Percentiles rank a stretch among this genome's conserved stretches.
phyloP scores from a whole-genome alignment of 1,140 invertebrate genomes.

The Ceratoteleas bidentatus region DNA sequence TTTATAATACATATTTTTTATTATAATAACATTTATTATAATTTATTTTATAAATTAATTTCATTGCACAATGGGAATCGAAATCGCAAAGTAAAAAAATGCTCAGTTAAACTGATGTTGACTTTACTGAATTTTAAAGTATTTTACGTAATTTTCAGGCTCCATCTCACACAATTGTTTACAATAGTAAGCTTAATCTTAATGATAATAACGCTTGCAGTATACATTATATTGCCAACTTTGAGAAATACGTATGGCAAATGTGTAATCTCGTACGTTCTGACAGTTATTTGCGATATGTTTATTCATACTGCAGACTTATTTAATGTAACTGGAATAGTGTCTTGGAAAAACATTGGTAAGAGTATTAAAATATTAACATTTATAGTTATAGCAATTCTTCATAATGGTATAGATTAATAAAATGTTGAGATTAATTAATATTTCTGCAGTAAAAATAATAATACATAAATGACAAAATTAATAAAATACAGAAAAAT shows the following conservation, averaged over 20 bases:
- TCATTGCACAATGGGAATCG: too few relatives aligned
- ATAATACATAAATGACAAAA: neutral
- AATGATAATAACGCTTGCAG: neutral
- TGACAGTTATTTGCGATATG: neutral
- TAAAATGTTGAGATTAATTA: too few relatives aligned
- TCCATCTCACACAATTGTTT: neutral
- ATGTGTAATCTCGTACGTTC: conserved; percentile 2
- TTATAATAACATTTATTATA: too few relatives aligned
- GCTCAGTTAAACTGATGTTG: too few relatives aligned
- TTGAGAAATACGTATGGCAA: conserved; percentile 11
- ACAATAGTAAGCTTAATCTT: neutral
- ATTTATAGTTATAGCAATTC: too few relatives aligned
- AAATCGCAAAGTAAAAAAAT: too few relatives aligned
- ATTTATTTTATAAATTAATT: too few relatives aligned
- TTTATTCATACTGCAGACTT: neutral
- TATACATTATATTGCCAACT: neutral
- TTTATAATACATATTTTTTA: too few relatives aligned
- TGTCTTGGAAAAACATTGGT: neutral
- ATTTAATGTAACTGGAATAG: neutral
- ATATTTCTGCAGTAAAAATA: too few relatives aligned
- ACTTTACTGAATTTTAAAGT: too few relatives aligned
- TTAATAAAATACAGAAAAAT: neutral
- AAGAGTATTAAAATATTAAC: too few relatives aligned
- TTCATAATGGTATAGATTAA: too few relatives aligned
- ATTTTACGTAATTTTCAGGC: conserved; percentile 1